Evolutionary conservation across 1,140 invertebrate species (phyloP), one percentile per base, ranked within the genome.

Genomic region (Nylanderia fulva): DNA sequence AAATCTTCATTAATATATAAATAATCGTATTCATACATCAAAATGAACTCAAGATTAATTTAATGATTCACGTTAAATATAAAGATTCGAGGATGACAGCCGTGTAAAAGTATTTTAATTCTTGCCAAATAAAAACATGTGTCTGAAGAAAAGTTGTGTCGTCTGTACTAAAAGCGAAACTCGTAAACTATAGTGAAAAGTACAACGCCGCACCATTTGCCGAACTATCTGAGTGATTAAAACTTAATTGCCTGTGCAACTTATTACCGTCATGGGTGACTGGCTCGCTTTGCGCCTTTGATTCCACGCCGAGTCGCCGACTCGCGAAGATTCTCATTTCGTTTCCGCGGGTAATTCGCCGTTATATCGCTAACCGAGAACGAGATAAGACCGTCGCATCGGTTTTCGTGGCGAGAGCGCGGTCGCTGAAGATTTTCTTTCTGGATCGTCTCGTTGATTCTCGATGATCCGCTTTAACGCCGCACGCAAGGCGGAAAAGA

Each of bases 401-500:
- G 69, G 66, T 74, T 83, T 75, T 75, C 54, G 79, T 15, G 79
- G 36, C 27, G 79, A 58, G 64, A 77, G 39, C 24, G 27, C 58
- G 45, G 63, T 79, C 15, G 63, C 45, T 33, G n/a, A 9, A 68
- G 52, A 58, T 39, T 68, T 68, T 68, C 48, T 54, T 84, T 64
- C 58, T 18, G 54, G 60, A 61, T 84, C 82, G 54, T 61, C 52
- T 68, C 66, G 45, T 29, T 71, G 77, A 72, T 84, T 74, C 68
- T 71, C 79, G 66, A 85, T 64, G 80, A 86, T 86, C 85, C 74
- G 64, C 82, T 86, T 86, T 86, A 85, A 85, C 64, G 54, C 66
- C 29, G 29, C 64, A 39, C 24, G 60, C 36, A 58, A 63, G 42
- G 36, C 61, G 24, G n/a, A 63, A 85, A 21, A 36, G 52, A 39